Percentiles rank a stretch among this genome's conserved stretches.
phyloP scores from a whole-genome alignment of 2,113 vertebrate genomes.

The Thinocorus orbignyianus region DNA sequence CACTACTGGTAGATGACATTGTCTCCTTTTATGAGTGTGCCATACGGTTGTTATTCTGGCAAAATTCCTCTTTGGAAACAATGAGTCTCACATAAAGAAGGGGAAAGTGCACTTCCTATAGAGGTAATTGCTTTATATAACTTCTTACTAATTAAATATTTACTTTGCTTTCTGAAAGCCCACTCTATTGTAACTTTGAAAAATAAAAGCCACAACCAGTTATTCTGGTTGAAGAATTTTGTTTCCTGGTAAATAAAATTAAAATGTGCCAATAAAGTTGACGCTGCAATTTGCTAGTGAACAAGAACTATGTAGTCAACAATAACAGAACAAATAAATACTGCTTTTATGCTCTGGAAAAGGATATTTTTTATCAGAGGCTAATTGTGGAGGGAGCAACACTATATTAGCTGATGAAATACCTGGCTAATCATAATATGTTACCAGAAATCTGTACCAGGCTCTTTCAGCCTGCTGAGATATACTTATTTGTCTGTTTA shows the following conservation, averaged over 20 bases:
- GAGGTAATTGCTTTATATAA: conserved; percentile 17
- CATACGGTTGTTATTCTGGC: not conserved
- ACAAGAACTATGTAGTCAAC: not conserved
- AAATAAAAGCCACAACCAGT: not conserved
- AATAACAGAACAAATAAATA: not conserved
- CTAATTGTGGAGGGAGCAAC: not conserved
- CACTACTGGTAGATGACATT: not conserved
- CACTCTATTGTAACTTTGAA: not conserved
- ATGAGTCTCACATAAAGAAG: not conserved
- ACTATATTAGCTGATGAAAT: not conserved
- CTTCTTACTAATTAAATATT: conserved; percentile 42
- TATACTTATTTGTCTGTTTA: not conserved
- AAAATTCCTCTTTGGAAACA: not conserved
- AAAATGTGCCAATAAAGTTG: conserved; percentile 13
- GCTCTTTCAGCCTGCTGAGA: not conserved
- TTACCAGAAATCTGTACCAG: not conserved
- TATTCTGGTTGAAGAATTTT: conserved; percentile 22
- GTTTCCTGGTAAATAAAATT: conserved; percentile 34
- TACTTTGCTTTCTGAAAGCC: conserved; percentile 26
- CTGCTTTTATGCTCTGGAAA: not conserved
- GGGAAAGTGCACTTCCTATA: not conserved
- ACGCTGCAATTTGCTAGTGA: not conserved
- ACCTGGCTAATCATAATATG: not conserved
- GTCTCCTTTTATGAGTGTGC: not conserved
- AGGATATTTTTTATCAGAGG: not conserved